Evolutionary conservation across 1,140 invertebrate species (phyloP).

Genomic region (Drosophila elegans): DNA sequence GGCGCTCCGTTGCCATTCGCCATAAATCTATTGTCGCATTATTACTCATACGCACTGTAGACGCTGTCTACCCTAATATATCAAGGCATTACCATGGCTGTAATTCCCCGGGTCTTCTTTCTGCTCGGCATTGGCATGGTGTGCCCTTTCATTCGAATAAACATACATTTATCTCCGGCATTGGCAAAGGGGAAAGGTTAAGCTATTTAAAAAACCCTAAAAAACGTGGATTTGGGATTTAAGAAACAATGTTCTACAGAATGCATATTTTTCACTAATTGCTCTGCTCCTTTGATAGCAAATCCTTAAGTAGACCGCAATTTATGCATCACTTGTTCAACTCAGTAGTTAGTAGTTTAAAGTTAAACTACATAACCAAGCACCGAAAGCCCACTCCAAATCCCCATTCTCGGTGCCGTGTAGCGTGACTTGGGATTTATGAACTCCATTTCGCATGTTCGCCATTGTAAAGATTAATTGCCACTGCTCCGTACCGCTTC

Average conservation of each 20-base stretch:
- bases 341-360: conserved; percentile 39
- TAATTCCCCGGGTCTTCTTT: conserved; percentile 14
- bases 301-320: conserved; percentile 14
- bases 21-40: conserved; percentile 76
- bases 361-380: conserved; percentile 29
- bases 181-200: conserved; percentile 11
- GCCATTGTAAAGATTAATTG: conserved; percentile 80
- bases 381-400: conserved; percentile 20
- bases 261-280: conserved; percentile 8
- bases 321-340: neutral
- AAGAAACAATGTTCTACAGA: neutral
- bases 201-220: conserved; percentile 20
- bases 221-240: neutral
- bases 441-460: conserved; percentile 79
- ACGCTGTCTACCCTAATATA: conserved; percentile 48
- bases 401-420: conserved; percentile 29
- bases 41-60: conserved; percentile 78
- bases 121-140: conserved; percentile 23
- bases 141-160: conserved; percentile 43
- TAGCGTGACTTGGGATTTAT: conserved; percentile 79
- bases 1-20: conserved; percentile 33
- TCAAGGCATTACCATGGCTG: conserved; percentile 64
- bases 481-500: conserved; percentile 56
- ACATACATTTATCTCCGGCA: conserved; percentile 48
- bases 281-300: conserved; percentile 2